Base-by-base conservation (phyloP, 2,113 vertebrate species). In the Theropithecus gelada region DNA sequence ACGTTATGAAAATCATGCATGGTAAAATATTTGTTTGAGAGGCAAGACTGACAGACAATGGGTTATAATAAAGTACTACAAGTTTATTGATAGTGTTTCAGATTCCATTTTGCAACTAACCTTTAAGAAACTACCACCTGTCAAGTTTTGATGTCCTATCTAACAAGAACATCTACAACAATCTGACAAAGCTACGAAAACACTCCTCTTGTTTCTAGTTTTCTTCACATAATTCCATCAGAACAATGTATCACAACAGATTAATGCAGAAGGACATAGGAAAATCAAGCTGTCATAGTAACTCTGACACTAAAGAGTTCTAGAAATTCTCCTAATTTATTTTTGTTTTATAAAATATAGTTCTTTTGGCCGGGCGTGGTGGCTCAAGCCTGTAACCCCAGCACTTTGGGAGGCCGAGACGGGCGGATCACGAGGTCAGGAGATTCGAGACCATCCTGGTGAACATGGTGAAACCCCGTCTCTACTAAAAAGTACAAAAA, bases 341-440 rank as follows among this genome's bases (percentile, higher is more conserved):
- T 96, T 96, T 96, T 79, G 50, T 87, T 93, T 87, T 82, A 22
- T 50, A 94, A 94, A 92, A 78, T 83, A 72, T 18, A 52, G 86
- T 72, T 88, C 91, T 72, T 64, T 52, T 85, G 59, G 25, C 59
- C 30, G 11, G 25, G 59, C 13, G 59, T 13, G 25, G 59, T 64
- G 27, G 59, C 25, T 13, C 25, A 64, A 0, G 11, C 59, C 59
- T 64, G 27, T 64, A 64, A 61, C 6, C 59, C 25, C 59, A 61
- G 4, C 25, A 64, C 59, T 30, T 64, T 64, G 59, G 25, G 59
- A 64, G 25, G 59, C 59, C 12, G 10, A 64, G 40, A 43, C 40
- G 40, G 40, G 40, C 40, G 40, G 40, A 43, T 43, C 40, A 43
- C 40, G 40, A 43, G 40, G 40, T 43, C 40, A 43, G 5, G 40